Conservation (phyloP, 2,797 vertebrate species). For the Micromesistius poutassou region DNA sequence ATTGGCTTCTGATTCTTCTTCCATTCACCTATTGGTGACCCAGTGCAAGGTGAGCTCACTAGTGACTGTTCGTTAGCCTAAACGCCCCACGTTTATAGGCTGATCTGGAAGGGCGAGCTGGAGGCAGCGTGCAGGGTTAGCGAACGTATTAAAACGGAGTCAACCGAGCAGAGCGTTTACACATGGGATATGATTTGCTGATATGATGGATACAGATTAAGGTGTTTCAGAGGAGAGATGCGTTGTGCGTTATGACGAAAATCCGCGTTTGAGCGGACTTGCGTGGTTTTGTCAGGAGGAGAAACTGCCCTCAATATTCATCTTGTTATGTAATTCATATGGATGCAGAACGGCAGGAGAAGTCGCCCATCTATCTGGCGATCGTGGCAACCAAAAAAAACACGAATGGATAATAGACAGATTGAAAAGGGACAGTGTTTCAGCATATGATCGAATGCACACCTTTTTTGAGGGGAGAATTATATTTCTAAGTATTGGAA, state of each 20-base stretch:
- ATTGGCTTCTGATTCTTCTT: too few species aligned
- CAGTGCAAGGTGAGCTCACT: too few species aligned
- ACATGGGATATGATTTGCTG: not conserved
- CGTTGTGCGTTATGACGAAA: slow-evolving; percentile 59
- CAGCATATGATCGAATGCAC: slow-evolving; percentile 7
- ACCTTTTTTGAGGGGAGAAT: slow-evolving; percentile 1
- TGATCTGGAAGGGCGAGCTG: not conserved
- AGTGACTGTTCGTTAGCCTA: too few species aligned
- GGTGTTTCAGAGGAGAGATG: slow-evolving; percentile 11
- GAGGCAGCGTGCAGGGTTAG: not conserved
- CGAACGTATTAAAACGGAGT: not conserved
- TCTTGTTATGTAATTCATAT: slow-evolving; percentile 59
- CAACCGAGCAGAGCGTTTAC: not conserved
- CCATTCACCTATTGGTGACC: too few species aligned
- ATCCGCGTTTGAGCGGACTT: slow-evolving; percentile 32
- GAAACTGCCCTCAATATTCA: slow-evolving; percentile 29
- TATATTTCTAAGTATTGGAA: slow-evolving; percentile 5
- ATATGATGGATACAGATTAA: not conserved
- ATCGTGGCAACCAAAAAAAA: not conserved
- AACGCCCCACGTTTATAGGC: too few species aligned
- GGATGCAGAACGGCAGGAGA: slow-evolving; percentile 35
- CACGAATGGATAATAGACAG: slow-evolving; percentile 27
- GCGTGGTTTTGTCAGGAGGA: slow-evolving; percentile 45
- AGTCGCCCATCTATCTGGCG: not conserved
- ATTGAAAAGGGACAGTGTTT: not conserved